Evolutionary conservation across 2,797 vertebrate genomes (phyloP), one percentile per base, ranked within the genome.

Genomic region (Melanotaenia boesemani): DNA sequence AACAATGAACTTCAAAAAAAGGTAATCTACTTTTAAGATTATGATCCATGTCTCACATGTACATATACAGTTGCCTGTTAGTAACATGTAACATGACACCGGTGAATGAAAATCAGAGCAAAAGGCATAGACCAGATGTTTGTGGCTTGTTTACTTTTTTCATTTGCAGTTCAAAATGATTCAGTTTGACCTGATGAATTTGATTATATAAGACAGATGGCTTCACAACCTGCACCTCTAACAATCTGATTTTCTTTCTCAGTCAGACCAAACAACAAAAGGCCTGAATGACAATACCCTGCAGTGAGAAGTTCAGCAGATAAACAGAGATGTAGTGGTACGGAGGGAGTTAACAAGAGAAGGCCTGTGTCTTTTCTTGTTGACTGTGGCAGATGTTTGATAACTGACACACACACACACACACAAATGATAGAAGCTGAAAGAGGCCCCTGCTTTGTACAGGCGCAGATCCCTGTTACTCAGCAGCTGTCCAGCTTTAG

Each of bases 331-430:
- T 85, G 75, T 1, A 65, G 72, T 72, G 79, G 80, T 68, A 70
- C 10, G n/a, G 73, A 79, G 74, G 74, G 81, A 88, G 89, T 88
- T 88, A 89, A 91, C 67, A 48, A 50, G 80, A 79, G 50, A 68
- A 86, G 76, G 83, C 82, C 76, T 70, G 69, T 86, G 86, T 89
- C 83, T 88, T 92, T 92, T 93, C 89, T 92, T 90, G 87, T 93
- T 89, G 87, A 95, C 93, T 82, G 91, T 83, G 94, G 93, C 95
- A 95, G 94, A 96, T 95, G 95, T 93, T 91, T 96, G 93, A 96
- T 94, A 96, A 96, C 90, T 44, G 48, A 93, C 87, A 83, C 73
- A 77, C 79, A 62, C 64, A 72, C 57, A 34, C 57, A 52, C 61
- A 70, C 61, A 77, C 74, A 66, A 46, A 78, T 20, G 44, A 76